These are phyloP conservation scores for Calameuta pallipes DNA, from an alignment of 2,888 invertebrate genomes.

Conservation along the genomic window DNA sequence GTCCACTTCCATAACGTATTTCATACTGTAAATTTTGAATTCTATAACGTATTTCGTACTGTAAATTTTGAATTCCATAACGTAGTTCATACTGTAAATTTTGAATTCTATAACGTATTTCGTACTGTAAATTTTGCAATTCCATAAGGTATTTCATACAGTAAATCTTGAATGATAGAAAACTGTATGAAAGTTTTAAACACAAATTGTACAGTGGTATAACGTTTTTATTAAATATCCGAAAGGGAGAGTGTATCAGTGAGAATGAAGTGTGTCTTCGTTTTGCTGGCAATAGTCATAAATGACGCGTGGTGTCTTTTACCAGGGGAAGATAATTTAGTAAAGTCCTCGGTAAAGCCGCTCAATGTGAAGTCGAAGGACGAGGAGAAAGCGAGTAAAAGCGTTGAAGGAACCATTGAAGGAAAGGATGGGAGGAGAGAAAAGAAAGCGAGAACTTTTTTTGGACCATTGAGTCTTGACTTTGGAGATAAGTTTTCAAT, in stretches of 20 bases:
- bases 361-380: slow-evolving; percentile 14
- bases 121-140: slow-evolving; percentile 3
- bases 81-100: not conserved
- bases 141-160: slow-evolving; percentile 14
- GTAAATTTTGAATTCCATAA: not conserved
- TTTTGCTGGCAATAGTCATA: not conserved
- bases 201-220: not conserved
- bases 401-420: not conserved
- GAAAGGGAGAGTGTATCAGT: not conserved
- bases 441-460: slow-evolving; percentile 40
- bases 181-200: not conserved
- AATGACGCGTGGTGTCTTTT: not conserved
- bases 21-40: not conserved
- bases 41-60: no score
- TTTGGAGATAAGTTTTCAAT: slow-evolving; percentile 30
- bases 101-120: not conserved
- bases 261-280: not conserved
- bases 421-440: slow-evolving; percentile 22
- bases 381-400: slow-evolving; percentile 20
- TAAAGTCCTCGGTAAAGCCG: not conserved
- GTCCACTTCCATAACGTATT: slow-evolving; percentile 32
- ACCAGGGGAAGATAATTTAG: not conserved
- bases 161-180: not conserved
- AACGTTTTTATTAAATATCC: not conserved
- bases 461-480: slow-evolving; percentile 23